A percentile compares a stretch with the other conserved stretches of the same genome.
These are phyloP conservation scores for Pocillopora verrucosa DNA, from an alignment of 64 coral and sea anemone genomes.

Conservation along the genomic window DNA sequence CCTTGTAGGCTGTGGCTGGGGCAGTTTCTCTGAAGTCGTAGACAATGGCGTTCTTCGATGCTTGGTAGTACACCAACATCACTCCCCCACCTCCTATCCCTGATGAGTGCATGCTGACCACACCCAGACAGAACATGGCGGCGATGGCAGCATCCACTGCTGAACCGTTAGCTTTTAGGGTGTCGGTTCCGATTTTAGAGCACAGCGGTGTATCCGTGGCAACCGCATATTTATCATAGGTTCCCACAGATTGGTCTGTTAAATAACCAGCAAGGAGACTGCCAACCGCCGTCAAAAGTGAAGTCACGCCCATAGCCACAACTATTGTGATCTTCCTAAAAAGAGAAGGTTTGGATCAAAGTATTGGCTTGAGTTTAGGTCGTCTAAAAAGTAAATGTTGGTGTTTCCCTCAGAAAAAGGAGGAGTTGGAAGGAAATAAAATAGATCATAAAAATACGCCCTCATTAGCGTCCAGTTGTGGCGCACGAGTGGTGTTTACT, in stretches of 20 bases:
- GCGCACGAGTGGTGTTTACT: no score
- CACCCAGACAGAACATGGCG: slow-evolving; percentile 62
- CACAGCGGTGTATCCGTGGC: slow-evolving; percentile 49
- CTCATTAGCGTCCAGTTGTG: no score
- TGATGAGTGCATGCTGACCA: slow-evolving; percentile 66
- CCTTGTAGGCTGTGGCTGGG: background rate
- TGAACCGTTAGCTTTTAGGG: slow-evolving; percentile 4
- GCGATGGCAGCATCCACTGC: slow-evolving; percentile 71
- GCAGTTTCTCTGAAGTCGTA: slow-evolving; percentile 52
- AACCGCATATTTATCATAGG: slow-evolving; percentile 41
- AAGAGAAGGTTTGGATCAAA: no score
- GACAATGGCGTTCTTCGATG: background rate
- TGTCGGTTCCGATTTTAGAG: slow-evolving; percentile 45
- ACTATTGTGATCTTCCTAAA: no score
- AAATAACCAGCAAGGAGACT: no score
- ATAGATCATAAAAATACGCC: no score
- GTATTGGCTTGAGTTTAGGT: no score
- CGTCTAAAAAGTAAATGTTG: no score
- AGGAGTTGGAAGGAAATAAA: no score
- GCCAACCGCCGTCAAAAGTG: no score
- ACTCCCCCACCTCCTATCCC: slow-evolving; percentile 50
- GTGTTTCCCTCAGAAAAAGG: no score
- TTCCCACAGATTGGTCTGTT: slow-evolving; percentile 21
- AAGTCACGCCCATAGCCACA: no score
- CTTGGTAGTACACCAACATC: slow-evolving; percentile 40